Base-by-base conservation (phyloP, 2,888 invertebrate genomes). In the Harpagoxenus sublaevis region DNA sequence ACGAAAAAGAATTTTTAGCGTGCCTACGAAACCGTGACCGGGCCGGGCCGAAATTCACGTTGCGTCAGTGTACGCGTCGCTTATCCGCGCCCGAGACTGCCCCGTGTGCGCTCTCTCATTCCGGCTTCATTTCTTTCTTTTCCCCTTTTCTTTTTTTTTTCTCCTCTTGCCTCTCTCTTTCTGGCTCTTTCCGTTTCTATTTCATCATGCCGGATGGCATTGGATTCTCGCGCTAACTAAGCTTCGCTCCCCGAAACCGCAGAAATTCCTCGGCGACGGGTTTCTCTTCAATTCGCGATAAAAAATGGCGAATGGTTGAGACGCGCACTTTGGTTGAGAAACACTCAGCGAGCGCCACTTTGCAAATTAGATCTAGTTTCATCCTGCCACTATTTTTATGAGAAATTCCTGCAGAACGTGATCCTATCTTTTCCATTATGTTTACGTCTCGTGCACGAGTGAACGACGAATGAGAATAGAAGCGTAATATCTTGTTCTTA, bases 21-120 rank as follows among this genome's bases (percentile, higher is more conserved):
- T 89, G 91, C 88, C 89, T 92, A 92, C 92, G 91, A 88, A 90
- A 74, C 93, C 93, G 93, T 93, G 92, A 93, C 93, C 90, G 87
- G 81, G 86, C 85, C 89, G 70, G 73, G 90, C 89, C 85, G 86
- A 92, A 92, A 92, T 91, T 91, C 88, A 83, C 85, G 79, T 79
- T 71, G 71, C 71, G 57, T 73, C 73, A 71, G 60, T 48, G 45
- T 70, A 48, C 45, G 31, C 45, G 63, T 5, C 53, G 65, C 51
- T 77, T 63, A 42, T 18, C 35, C 45, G 74, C 74, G 77, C 82
- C 75, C 83, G 71, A 39, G 73, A 83, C 53, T 79, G 75, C 77
- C 87, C 51, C 63, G 63, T 35, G 65, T 53, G 57, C 65, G 57
- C 73, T 68, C 60, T 66, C 35, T 57, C 65, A 39, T 57, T 48